Base-by-base conservation (phyloP, 2,797 vertebrate species). In the Merluccius polli region DNA sequence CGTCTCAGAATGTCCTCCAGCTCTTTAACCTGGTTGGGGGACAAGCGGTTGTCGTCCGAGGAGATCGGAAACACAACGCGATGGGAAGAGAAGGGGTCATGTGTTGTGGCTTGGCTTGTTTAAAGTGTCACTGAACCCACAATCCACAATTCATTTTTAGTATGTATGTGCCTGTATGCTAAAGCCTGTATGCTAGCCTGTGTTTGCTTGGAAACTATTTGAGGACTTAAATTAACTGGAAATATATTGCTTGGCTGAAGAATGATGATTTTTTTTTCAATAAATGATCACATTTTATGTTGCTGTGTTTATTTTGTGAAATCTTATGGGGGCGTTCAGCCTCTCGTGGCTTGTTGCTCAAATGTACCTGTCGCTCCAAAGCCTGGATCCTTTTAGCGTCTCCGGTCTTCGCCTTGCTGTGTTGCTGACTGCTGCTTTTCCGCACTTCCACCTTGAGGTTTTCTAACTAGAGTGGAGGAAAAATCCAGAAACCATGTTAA, bases 331-430 rank as follows among this genome's bases (percentile, higher is more conserved):
- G n/a, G n/a, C n/a, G n/a, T n/a, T n/a, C n/a, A n/a, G n/a, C n/a
- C n/a, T n/a, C n/a, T n/a, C n/a, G n/a, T n/a, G n/a, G n/a, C n/a
- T n/a, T n/a, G n/a, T n/a, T n/a, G n/a, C n/a, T n/a, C n/a, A n/a
- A n/a, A 27, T 21, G 41, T 86, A 95, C 97, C 89, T 99, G 96
- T 79, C 91, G 88, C 79, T 99, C 94, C 71, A 98, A 93, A 76
- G 96, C 95, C 84, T 95, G 95, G 90, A 96, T 95, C 88, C 87
- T 95, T 92, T 93, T 97, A 33, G 92, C 90, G 76, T 97, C 96
- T 36, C 83, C 83, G 29, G 92, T 83, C 88, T 91, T 95, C 75
- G 87, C 72, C 77, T 92, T 95, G 77, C 87, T 94, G 86, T 95
- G 95, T 81, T 94, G 94, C 69, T 94, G 87, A 41, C 75, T 38